Conservation (phyloP, 2,113 vertebrate species). For the Lampris megalopsis region DNA sequence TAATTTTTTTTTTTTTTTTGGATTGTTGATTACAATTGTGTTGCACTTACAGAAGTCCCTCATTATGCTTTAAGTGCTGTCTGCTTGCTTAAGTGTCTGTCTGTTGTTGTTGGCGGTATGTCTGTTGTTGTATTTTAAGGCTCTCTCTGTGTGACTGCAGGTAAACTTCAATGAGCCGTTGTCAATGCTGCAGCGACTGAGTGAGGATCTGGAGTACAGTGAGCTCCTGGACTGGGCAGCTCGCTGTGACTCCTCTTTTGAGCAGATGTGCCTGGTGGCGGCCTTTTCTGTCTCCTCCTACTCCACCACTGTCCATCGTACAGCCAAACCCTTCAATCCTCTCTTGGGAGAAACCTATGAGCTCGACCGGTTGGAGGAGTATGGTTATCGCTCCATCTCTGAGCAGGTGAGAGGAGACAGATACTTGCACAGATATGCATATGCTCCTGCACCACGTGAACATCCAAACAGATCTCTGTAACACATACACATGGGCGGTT, state of each 20-base stretch:
- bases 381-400: conserved; percentile 79
- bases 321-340: conserved; percentile 83
- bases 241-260: conserved; percentile 69
- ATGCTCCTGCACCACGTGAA: not conserved
- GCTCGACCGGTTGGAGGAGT: conserved; percentile 80
- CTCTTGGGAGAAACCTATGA: conserved; percentile 83
- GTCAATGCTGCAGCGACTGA: conserved; percentile 93
- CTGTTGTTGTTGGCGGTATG: not conserved
- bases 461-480: too few species aligned
- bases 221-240: conserved; percentile 92
- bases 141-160: conserved; percentile 40
- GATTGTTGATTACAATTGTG: too few species aligned
- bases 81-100: not conserved
- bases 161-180: conserved; percentile 91
- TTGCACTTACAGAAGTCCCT: too few species aligned
- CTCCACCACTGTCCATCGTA: conserved; percentile 81
- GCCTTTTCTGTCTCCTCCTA: conserved; percentile 83
- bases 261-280: conserved; percentile 82
- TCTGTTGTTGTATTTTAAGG: not conserved
- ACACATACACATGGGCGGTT: not conserved
- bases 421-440: not conserved
- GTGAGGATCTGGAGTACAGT: conserved; percentile 95
- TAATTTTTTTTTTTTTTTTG: not conserved
- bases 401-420: conserved; percentile 73
- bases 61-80: too few species aligned